Conservation (phyloP, 2,797 vertebrate genomes). For the Ficedula albicollis region DNA sequence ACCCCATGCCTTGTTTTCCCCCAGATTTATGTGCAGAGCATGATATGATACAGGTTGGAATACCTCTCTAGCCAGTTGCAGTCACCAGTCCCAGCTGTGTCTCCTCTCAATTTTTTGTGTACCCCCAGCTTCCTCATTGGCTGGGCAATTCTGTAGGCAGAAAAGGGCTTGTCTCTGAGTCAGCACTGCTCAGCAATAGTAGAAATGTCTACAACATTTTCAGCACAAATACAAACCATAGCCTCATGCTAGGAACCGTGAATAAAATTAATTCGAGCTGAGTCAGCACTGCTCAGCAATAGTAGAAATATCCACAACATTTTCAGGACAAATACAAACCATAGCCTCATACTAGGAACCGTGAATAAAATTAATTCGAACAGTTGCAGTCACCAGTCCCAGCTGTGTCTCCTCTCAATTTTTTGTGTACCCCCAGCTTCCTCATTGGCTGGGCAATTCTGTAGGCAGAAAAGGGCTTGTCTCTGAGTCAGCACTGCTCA, state of each 20-base stretch:
- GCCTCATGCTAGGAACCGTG: background rate
- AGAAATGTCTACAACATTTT: background rate
- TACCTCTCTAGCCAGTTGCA: background rate
- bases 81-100: background rate
- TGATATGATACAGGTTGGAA: background rate
- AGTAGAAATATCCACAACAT: background rate
- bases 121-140: accelerated
- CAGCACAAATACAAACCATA: background rate
- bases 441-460: background rate
- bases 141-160: background rate
- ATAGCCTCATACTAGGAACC: background rate
- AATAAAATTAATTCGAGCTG: background rate
- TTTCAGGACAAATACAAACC: background rate
- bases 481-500: background rate
- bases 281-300: background rate
- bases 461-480: background rate
- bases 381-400: background rate
- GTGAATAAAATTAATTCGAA: background rate
- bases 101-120: background rate
- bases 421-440: background rate
- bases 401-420: background rate
- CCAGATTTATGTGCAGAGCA: background rate
- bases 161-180: background rate
- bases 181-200: background rate
- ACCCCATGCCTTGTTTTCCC: background rate